phyloP scores from a whole-genome alignment of 2,888 invertebrate genomes.

The Drosophila falleni region DNA sequence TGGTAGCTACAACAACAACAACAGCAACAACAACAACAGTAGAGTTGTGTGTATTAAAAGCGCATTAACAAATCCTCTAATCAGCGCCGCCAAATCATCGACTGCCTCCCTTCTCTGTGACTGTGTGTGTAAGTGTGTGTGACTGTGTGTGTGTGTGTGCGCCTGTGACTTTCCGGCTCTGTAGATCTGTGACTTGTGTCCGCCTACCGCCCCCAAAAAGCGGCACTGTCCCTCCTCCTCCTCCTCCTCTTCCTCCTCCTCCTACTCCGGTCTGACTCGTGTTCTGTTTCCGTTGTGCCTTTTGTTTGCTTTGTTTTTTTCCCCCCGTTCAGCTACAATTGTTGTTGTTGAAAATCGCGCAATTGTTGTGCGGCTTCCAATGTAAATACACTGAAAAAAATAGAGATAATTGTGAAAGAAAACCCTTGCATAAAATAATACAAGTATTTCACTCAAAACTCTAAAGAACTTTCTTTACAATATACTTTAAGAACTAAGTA shows the following conservation, averaged over 20 bases:
- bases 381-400: constrained; percentile 45
- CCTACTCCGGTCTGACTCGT: constrained; percentile 12
- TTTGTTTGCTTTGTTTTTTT: constrained; percentile 47
- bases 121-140: constrained; percentile 23
- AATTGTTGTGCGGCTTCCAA: constrained; percentile 36
- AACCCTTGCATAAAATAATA: too few species aligned
- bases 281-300: constrained; percentile 55
- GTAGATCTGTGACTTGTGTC: constrained; percentile 12
- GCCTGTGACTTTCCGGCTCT: constrained; percentile 51
- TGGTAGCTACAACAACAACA: constrained; percentile 33
- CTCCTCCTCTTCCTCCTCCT: background rate
- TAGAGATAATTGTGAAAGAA: background rate
- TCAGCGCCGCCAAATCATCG: constrained; percentile 69
- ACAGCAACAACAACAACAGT: constrained; percentile 1
- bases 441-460: too few species aligned
- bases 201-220: constrained; percentile 32
- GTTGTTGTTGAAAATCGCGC: constrained; percentile 23
- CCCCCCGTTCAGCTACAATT: constrained; percentile 44
- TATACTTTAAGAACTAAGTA: too few species aligned
- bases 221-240: constrained; percentile 9
- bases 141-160: constrained; percentile 26
- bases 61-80: constrained; percentile 81
- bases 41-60: constrained; percentile 66
- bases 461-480: too few species aligned
- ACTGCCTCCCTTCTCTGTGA: constrained; percentile 15